Conservation (phyloP, 1,140 invertebrate species). For the Diploscapter pachys region DNA sequence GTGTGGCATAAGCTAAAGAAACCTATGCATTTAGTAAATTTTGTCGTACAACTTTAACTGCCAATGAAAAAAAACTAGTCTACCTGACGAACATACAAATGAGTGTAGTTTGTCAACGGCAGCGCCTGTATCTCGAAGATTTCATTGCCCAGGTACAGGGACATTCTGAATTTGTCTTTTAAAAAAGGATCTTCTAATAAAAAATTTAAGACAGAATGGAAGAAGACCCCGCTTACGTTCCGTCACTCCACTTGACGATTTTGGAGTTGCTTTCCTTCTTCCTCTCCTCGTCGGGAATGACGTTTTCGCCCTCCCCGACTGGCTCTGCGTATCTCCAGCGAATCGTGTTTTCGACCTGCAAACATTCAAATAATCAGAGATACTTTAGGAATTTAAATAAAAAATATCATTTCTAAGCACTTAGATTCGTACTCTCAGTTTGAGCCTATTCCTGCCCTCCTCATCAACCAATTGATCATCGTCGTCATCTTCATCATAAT, state of each 20-base stretch:
- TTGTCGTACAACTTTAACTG: no score
- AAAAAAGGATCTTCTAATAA: no score
- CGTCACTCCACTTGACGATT: slow-evolving; percentile 94
- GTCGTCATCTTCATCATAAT: slow-evolving; percentile 98
- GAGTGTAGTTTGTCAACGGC: slow-evolving; percentile 82
- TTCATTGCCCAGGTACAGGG: slow-evolving; percentile 90
- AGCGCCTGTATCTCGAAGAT: slow-evolving; percentile 96
- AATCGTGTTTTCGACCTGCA: slow-evolving; percentile 87
- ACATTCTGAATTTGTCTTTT: slow-evolving; percentile 70
- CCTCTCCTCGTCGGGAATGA: slow-evolving; percentile 71
- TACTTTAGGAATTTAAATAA: not conserved
- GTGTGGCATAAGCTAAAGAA: no score
- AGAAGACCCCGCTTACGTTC: slow-evolving; percentile 62
- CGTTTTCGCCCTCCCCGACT: slow-evolving; percentile 68
- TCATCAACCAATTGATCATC: slow-evolving; percentile 76
- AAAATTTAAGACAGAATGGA: not conserved
- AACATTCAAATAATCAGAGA: not conserved
- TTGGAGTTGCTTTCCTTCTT: slow-evolving; percentile 90
- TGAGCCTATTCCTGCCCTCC: slow-evolving; percentile 75
- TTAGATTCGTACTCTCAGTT: slow-evolving; percentile 60
- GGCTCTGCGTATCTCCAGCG: slow-evolving; percentile 69
- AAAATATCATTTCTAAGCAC: not conserved
- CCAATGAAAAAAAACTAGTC: not conserved
- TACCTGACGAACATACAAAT: slow-evolving; percentile 81
- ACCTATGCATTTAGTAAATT: no score